Percentiles rank a stretch among this genome's conserved stretches.
These are phyloP conservation scores for Sardina pilchardus DNA, from an alignment of 2,113 vertebrate species.

Conservation along the genomic window DNA sequence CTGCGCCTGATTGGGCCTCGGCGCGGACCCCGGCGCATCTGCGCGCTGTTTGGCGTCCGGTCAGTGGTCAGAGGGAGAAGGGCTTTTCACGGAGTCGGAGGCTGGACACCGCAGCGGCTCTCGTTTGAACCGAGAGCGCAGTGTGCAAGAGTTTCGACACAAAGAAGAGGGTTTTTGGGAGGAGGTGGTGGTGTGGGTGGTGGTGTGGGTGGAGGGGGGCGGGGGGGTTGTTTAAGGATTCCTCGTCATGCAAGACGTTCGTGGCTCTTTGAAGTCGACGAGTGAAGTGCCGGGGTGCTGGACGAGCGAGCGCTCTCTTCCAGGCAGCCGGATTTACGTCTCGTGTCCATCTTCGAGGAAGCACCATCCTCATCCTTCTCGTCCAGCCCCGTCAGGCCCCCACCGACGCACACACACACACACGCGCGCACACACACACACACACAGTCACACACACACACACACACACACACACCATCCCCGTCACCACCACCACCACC, in stretches of 20 bases:
- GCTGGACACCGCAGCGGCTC: not conserved
- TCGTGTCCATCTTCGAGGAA: not conserved
- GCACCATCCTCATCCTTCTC: not conserved
- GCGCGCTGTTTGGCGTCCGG: not conserved
- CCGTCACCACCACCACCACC: conserved; percentile 24
- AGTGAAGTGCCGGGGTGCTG: not conserved
- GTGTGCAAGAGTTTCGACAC: not conserved
- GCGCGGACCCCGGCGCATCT: not conserved
- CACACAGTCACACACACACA: conserved; percentile 15
- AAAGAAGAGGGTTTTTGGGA: not conserved
- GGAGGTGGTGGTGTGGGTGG: no score
- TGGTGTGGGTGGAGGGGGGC: no score
- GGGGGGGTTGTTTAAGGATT: not conserved
- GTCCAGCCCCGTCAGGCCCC: not conserved
- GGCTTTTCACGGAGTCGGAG: not conserved
- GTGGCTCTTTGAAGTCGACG: not conserved
- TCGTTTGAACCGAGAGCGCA: not conserved
- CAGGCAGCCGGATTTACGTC: not conserved
- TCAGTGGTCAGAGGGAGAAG: not conserved
- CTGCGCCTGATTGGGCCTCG: not conserved
- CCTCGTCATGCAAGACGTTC: not conserved
- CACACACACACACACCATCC: conserved; percentile 19
- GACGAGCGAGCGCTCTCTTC: not conserved
- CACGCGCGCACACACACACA: conserved; percentile 6
- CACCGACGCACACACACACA: not conserved